Base-by-base conservation (phyloP, 2,113 vertebrate species). In the Callaeas wilsoni region DNA sequence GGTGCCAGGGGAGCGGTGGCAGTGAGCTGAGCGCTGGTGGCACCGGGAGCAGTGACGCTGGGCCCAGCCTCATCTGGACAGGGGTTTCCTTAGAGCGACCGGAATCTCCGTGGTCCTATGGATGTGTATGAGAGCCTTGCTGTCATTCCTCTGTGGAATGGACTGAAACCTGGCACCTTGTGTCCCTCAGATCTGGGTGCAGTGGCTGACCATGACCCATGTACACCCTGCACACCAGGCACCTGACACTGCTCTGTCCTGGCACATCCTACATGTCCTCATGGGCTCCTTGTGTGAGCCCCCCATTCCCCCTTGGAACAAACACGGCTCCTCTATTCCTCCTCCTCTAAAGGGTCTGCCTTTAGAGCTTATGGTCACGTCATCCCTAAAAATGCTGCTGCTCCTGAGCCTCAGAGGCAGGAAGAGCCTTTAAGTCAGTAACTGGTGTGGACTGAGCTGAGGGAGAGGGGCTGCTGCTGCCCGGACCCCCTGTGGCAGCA, bases 121-220 rank as follows among this genome's bases (percentile, higher is more conserved):
- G 30, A 16, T 0, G 1, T 0, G 6, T 6, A 12, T 0, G 5
- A 35, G 60, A 41, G 32, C 52, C 30, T 2, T 73, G 44, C 84
- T 22, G 56, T 5, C 42, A 22, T 11, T 33, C 10, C 32, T 7
- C 46, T 1, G 2, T 1, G 33, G 27, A 39, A 14, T 23, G 22
- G 42, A 13, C 25, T 3, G 2, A 30, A 3, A 30, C 15, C 47
- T 3, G 4, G 56, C 25, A 8, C 16, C 15, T 7, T 0, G 9
- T 1, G 22, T 16, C 65, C 33, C 16, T 3, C 46, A 3, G 70
- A 13, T 8, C 12, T 0, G 12, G 20, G 53, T 0, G 2, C 35
- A 19, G 79, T 0, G 32, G 12, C 33, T 13, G 55, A 5, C 39
- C 49, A 10, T 0, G 19, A 22, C 20, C 60, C 22, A 0, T 0